Evolutionary conservation across 2,113 vertebrate genomes (phyloP).

Genomic region (Ptyas mucosa): DNA sequence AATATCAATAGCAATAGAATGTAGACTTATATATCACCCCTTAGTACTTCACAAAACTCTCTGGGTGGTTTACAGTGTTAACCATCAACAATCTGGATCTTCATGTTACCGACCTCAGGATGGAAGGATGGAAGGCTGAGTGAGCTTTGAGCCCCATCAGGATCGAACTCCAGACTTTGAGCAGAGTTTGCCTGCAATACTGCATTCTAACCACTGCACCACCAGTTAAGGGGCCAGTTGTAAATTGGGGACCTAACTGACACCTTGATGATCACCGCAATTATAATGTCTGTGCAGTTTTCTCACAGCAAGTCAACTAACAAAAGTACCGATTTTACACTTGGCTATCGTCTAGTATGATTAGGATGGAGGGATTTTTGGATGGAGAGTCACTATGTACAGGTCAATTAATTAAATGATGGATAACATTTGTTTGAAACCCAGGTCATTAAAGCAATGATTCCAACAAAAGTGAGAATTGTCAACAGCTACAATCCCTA

Average conservation of each 20-base stretch:
- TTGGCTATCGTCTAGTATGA: not conserved
- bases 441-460: constrained; percentile 18
- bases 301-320: not conserved
- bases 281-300: not conserved
- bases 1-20: not conserved
- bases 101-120: not conserved
- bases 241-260: not conserved
- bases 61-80: not conserved
- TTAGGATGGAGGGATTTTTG: not conserved
- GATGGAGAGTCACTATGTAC: not conserved
- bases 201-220: not conserved
- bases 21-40: not conserved
- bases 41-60: not conserved
- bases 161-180: not conserved
- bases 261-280: not conserved
- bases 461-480: not conserved
- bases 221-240: not conserved
- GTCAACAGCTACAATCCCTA: not conserved
- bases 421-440: constrained; percentile 14
- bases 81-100: not conserved
- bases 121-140: not conserved
- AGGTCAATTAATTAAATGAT: not conserved
- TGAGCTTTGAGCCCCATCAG: not conserved
- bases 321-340: not conserved
- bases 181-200: not conserved